phyloP scores from a whole-genome alignment of 1,140 invertebrate species.

The Cyrtorhinus lividipennis region DNA sequence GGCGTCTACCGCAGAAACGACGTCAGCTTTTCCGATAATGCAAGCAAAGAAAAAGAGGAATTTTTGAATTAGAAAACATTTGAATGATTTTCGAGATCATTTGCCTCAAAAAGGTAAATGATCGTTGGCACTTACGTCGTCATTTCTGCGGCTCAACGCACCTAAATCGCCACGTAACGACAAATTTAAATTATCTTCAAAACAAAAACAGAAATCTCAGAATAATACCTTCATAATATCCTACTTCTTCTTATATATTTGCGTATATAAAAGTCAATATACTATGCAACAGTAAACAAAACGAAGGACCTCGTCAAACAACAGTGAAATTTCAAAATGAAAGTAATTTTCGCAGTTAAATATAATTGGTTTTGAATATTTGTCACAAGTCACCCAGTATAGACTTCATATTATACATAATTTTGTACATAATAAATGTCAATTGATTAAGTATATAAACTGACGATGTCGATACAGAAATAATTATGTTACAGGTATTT shows the following conservation, averaged over 20 bases:
- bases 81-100: too few species aligned
- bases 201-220: neutral
- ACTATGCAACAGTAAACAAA: neutral
- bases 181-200: too few species aligned
- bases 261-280: neutral
- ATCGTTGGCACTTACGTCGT: too few species aligned
- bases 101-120: too few species aligned
- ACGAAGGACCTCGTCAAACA: neutral
- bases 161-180: too few species aligned
- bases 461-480: too few species aligned
- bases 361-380: neutral
- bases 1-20: too few species aligned
- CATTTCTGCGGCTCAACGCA: too few species aligned
- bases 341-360: neutral
- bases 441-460: neutral
- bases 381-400: constrained; percentile 12
- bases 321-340: constrained; percentile 2
- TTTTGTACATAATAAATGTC: neutral
- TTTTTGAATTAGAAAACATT: neutral
- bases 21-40: neutral
- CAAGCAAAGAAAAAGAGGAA: neutral
- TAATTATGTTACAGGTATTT: too few species aligned
- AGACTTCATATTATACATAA: neutral
- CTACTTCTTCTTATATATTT: neutral
- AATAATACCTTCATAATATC: neutral